Base-by-base conservation (phyloP, 2,888 invertebrate genomes). In the Rhamnusium bicolor region DNA sequence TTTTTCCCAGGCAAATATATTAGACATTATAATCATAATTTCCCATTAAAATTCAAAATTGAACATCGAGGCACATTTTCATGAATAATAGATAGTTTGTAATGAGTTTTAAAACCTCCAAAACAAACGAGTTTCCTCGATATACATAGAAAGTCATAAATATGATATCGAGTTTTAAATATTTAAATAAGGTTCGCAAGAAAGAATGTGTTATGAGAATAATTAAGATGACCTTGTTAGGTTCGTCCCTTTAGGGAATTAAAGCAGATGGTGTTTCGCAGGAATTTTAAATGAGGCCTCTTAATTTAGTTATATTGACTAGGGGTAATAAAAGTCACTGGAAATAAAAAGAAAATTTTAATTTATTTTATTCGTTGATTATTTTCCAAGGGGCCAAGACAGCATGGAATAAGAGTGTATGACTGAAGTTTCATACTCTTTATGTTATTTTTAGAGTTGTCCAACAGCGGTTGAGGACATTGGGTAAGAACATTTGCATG, bases 191-290 rank as follows among this genome's bases (percentile, higher is more conserved):
- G 32, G 24, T 16, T 8, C 10, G 4, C 51, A 27, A 32, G 32
- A 65, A 53, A 53, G 49, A 51, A 16, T 19, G 32, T 73, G 62
- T 71, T 69, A 69, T 54, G 69, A 63, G 70, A 68, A 70, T 73
- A 75, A 71, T 73, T 75, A 71, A 51, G 54, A 73, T 71, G 72
- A 65, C 63, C 70, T 68, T 73, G 71, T 75, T 75, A 70, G 60
- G 54, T 70, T 51, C 60, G 67, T 73, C 70, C 63, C 63, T 68
- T 69, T 12, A 62, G 63, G 66, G 60, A 65, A 3, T 1, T 8
- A 2, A 21, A 40, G 46, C 56, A 68, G 58, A 68, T 49, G 58
- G 19, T 29, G 32, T 19, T 32, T 53, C 65, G 60, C 47, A 58
- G 49, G 74, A 74, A 68, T 74, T 68, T 65, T 53, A 63, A 74